phyloP scores from a whole-genome alignment of 2,888 invertebrate genomes.

The Iphiclides podalirius region DNA sequence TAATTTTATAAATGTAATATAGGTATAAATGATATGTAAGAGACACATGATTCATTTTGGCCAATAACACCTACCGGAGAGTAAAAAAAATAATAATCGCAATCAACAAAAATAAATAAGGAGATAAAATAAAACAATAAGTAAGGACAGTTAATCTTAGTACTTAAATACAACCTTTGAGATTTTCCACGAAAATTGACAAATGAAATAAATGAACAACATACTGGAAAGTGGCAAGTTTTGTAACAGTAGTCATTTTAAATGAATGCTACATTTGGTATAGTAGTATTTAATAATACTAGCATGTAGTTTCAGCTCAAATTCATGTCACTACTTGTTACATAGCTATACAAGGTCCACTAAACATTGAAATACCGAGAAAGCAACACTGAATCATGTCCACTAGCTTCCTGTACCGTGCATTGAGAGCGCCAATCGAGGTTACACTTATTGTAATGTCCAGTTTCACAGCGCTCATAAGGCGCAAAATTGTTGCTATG shows the following conservation, averaged over 20 bases:
- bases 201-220: constrained; percentile 10
- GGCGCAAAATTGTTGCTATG: constrained; percentile 79
- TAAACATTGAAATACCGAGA: constrained; percentile 23
- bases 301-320: constrained; percentile 1
- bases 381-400: constrained; percentile 25
- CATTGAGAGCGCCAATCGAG: constrained; percentile 23
- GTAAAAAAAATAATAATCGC: too few species aligned
- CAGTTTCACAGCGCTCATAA: constrained; percentile 56
- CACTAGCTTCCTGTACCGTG: constrained; percentile 29
- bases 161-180: constrained; percentile 20
- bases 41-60: too few species aligned
- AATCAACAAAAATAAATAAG: too few species aligned
- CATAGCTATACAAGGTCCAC: constrained; percentile 23
- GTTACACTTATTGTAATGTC: constrained; percentile 36
- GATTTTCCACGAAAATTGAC: constrained; percentile 25
- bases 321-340: constrained; percentile 8
- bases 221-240: constrained; percentile 1
- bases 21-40: too few species aligned
- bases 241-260: background rate
- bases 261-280: background rate
- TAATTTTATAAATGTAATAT: too few species aligned
- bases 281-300: background rate
- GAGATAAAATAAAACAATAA: background rate
- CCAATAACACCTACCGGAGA: too few species aligned
- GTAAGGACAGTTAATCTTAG: background rate